Evolutionary conservation across 2,113 vertebrate genomes (phyloP).

Genomic region (Passer montanus): DNA sequence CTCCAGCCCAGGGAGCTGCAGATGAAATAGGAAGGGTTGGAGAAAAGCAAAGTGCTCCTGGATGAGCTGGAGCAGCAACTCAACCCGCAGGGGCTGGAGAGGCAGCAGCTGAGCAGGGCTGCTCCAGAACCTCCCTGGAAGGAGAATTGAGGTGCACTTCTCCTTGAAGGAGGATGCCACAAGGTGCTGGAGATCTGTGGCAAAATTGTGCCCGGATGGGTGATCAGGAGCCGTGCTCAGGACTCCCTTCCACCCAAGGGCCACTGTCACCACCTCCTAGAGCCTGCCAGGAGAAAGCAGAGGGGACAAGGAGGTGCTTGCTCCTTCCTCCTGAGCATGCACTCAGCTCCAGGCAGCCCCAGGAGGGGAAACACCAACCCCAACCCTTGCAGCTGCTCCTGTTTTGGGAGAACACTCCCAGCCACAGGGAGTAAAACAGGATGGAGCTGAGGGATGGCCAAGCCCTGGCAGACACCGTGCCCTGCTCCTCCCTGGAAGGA

Average conservation of each 20-base stretch:
- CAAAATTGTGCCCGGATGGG: background rate
- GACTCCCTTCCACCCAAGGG: background rate
- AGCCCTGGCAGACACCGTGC: background rate
- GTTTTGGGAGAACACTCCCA: too few relatives aligned
- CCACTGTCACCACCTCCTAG: rapidly evolving
- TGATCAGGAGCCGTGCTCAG: too few relatives aligned
- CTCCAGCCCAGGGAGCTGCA: background rate
- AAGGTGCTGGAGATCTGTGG: too few relatives aligned
- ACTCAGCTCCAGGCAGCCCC: rapidly evolving
- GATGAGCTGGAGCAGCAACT: background rate
- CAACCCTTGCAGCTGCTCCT: too few relatives aligned
- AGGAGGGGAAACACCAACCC: background rate
- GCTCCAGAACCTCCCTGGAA: background rate
- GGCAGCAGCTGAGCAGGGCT: background rate
- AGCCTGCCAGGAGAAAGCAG: background rate
- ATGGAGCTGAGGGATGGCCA: background rate
- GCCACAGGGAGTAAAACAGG: too few relatives aligned
- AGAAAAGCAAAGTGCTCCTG: background rate
- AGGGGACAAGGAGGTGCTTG: rapidly evolving
- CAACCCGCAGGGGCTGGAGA: background rate
- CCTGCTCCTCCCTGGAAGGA: background rate
- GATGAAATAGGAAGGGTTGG: background rate
- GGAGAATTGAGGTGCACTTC: too few relatives aligned
- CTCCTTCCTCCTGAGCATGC: rapidly evolving
- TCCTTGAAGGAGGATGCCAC: background rate